Conservation (phyloP, 2,113 vertebrate genomes). For the Mesitornis unicolor region DNA sequence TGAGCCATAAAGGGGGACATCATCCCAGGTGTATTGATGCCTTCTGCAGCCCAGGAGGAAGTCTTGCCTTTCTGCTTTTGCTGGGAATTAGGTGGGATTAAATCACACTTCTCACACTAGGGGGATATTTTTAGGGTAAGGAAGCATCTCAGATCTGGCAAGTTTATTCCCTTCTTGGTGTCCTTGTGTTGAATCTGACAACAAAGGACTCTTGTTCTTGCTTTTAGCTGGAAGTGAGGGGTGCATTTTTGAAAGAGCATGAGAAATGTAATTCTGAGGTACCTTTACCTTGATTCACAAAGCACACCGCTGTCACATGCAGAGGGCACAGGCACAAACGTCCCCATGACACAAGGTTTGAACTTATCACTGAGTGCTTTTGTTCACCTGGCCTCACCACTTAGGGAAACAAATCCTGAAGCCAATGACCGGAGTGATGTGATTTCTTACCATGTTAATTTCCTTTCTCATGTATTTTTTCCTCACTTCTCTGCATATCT, state of each 20-base stretch:
- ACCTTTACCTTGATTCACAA: background rate
- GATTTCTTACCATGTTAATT: background rate
- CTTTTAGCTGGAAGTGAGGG: background rate
- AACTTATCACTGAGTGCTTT: background rate
- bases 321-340: background rate
- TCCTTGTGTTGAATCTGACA: background rate
- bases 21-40: background rate
- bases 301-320: accelerated
- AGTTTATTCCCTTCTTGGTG: background rate
- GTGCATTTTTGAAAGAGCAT: background rate
- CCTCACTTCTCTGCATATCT: background rate
- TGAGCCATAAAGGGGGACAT: background rate
- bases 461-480: background rate
- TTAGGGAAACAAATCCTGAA: background rate
- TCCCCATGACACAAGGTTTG: background rate
- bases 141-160: background rate
- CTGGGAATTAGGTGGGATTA: background rate
- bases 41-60: background rate
- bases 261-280: background rate
- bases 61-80: background rate
- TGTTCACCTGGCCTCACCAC: background rate
- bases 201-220: background rate
- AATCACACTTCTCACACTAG: background rate
- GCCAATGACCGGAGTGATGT: background rate
- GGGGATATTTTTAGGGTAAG: background rate